Evolutionary conservation across 2,888 invertebrate genomes (phyloP), one percentile per base, ranked within the genome.

Genomic region (Choristoneura rosaceana): DNA sequence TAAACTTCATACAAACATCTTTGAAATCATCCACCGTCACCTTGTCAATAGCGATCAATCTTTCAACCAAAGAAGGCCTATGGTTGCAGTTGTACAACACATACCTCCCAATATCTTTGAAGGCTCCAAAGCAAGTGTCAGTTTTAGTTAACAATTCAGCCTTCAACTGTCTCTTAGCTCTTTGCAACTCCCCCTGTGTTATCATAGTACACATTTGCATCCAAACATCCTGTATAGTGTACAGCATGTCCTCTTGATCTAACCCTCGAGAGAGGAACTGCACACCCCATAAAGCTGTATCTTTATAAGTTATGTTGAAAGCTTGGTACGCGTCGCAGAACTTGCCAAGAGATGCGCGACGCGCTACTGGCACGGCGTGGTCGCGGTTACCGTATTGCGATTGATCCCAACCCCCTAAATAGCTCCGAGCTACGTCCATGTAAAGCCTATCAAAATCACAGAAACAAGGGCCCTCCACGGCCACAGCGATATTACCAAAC

Each of bases 271-370:
- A 96, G 1, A 98, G 96, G 79, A 97, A 98, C 85, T 98, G 98
- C 47, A 97, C 95, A 12, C 99, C 99, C 98, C 99, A 99, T 2
- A 99, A 95, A 14, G 99, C 99, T 14, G 99, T 99, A 85, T 99
- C 99, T 86, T 98, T 98, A 93, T 99, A 99, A 87, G 97, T 97
- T 3, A 99, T 98, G 89, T 99, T 98, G 91, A 99, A 99, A 25
- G 98, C 96, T 90, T 98, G 98, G 94, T 97, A 99, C 75, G 97
- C 97, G 86, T 99, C 98, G 81, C 97, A 97, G 5, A 97, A 90
- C 59, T 96, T 92, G 50, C 93, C 94, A 68, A 95, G 94, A 9
- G 96, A 96, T 43, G 96, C 95, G 0, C 94, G 14, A 9, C 38
- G 38, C 3, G 62, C 67, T 0, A 71, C 12, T 0, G 10, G 14